Conservation (phyloP, 2,797 vertebrate genomes). For the Gorsachius magnificus region DNA sequence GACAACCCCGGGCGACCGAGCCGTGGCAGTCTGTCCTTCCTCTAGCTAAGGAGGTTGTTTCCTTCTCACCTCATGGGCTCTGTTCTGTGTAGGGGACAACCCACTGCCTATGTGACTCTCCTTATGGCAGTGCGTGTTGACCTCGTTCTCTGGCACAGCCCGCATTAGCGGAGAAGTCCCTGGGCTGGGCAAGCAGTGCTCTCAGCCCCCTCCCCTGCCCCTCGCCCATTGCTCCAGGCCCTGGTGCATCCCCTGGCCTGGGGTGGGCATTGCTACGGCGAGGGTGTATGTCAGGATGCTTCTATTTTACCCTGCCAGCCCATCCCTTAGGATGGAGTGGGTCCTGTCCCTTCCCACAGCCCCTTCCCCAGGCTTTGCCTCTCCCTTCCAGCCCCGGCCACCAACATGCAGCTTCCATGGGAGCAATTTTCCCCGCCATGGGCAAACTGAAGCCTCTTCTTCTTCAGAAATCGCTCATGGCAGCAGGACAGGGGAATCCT, state of each 20-base stretch:
- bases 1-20: background rate
- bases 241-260: constrained; percentile 11
- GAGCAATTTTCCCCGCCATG: background rate
- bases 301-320: constrained; percentile 23
- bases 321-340: constrained; percentile 9
- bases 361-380: background rate
- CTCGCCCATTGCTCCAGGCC: background rate
- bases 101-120: accelerated
- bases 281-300: constrained; percentile 39
- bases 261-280: constrained; percentile 72
- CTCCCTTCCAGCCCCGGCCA: background rate
- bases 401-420: accelerated
- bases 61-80: background rate
- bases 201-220: background rate
- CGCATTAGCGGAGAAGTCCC: background rate
- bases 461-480: background rate
- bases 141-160: background rate
- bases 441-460: background rate
- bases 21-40: background rate
- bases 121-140: accelerated
- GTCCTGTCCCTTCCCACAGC: background rate
- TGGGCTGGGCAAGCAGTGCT: background rate
- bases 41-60: background rate
- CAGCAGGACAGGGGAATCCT: background rate
- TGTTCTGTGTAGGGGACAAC: background rate